A percentile compares a stretch with the other conserved stretches of the same genome.
phyloP scores from a whole-genome alignment of 1,140 invertebrate genomes.

The Drosophila truncata region DNA sequence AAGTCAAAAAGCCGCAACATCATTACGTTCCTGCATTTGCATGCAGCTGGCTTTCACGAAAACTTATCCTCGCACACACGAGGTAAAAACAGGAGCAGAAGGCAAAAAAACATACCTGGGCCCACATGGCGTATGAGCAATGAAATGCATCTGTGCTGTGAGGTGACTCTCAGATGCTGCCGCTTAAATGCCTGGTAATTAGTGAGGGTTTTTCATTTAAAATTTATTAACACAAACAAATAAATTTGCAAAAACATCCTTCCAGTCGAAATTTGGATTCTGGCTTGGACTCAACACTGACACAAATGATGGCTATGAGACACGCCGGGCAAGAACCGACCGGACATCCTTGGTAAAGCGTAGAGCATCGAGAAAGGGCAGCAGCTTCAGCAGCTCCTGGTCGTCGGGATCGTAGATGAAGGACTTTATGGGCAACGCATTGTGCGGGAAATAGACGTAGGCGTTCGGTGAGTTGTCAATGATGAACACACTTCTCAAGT shows the following conservation, averaged over 20 bases:
- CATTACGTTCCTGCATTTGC: constrained; percentile 54
- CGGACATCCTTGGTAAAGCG: constrained; percentile 69
- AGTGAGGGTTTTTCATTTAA: background rate
- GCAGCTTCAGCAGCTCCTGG: constrained; percentile 54
- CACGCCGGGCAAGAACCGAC: constrained; percentile 47
- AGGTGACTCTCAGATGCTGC: constrained; percentile 17
- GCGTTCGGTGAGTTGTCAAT: constrained; percentile 67
- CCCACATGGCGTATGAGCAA: constrained; percentile 41
- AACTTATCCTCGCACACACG: constrained; percentile 28
- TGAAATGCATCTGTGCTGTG: constrained; percentile 30
- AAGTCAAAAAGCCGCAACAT: constrained; percentile 65
- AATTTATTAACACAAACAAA: background rate
- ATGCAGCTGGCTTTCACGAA: constrained; percentile 34
- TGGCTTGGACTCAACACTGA: background rate
- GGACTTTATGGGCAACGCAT: constrained; percentile 64
- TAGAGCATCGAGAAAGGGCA: constrained; percentile 68
- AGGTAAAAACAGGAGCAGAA: background rate
- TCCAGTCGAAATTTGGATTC: constrained; percentile 2
- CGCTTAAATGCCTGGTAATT: constrained; percentile 12
- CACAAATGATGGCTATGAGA: background rate
- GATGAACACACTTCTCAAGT: constrained; percentile 47
- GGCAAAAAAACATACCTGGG: constrained; percentile 30
- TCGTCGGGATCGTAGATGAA: constrained; percentile 56
- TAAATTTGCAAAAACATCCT: background rate
- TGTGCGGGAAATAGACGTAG: constrained; percentile 57